Evolutionary conservation across 2,797 vertebrate species (phyloP).

Genomic region (Phrynocephalus forsythii): DNA sequence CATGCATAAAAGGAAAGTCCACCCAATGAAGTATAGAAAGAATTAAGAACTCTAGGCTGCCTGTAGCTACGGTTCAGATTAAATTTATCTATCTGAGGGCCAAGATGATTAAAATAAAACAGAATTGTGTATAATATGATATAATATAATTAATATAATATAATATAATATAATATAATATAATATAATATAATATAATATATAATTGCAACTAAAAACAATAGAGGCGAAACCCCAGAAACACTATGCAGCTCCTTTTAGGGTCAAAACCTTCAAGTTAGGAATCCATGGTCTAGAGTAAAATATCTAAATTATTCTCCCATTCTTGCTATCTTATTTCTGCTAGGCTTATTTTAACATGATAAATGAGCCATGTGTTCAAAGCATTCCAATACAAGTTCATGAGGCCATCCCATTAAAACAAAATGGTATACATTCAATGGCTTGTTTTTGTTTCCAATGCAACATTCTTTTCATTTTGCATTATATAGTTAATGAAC

Average conservation of each 20-base stretch:
- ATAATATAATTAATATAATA: too few relatives aligned
- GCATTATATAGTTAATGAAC: background rate
- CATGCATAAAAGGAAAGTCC: too few relatives aligned
- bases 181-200: too few relatives aligned
- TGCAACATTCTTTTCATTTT: background rate
- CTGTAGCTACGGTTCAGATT: too few relatives aligned
- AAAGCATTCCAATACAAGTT: background rate
- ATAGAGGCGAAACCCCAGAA: background rate
- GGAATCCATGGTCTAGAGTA: background rate
- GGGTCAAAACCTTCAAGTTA: too few relatives aligned
- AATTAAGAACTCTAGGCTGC: too few relatives aligned
- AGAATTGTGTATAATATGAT: too few relatives aligned
- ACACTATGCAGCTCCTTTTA: too few relatives aligned
- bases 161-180: background rate
- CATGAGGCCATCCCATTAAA: background rate
- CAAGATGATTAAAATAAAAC: too few relatives aligned
- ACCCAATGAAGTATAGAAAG: too few relatives aligned
- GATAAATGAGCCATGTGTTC: background rate
- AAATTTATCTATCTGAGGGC: too few relatives aligned
- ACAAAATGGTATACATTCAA: background rate
- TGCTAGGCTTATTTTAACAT: background rate
- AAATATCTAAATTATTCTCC: background rate
- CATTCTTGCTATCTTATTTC: background rate
- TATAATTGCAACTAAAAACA: background rate
- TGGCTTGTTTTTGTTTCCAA: background rate